A percentile compares a stretch with the other conserved stretches of the same genome.
phyloP scores from a whole-genome alignment of 1,140 invertebrate species.

The Zeugodacus cucurbitae region DNA sequence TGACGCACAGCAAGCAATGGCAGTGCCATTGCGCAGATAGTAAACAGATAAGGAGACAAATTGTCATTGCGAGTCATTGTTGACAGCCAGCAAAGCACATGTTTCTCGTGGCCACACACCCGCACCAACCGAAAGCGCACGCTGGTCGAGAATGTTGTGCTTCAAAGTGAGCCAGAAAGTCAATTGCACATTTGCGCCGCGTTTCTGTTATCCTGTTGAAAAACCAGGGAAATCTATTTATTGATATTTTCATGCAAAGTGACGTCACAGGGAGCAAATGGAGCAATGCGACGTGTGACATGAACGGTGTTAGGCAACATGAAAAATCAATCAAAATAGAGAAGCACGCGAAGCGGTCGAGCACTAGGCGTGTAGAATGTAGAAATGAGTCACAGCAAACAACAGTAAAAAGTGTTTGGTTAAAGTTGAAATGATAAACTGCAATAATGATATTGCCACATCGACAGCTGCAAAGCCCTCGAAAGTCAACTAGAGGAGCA shows the following conservation, averaged over 20 bases:
- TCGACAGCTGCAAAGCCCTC: neutral
- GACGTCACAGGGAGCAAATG: slow-evolving; percentile 14
- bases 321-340: slow-evolving; percentile 13
- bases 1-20: neutral
- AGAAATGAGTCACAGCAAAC: neutral
- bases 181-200: neutral
- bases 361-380: neutral
- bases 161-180: neutral
- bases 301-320: too few relatives aligned
- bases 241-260: slow-evolving; percentile 59
- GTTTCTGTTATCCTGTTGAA: slow-evolving; percentile 64
- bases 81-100: neutral
- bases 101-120: neutral
- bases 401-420: too few relatives aligned
- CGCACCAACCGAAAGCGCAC: neutral
- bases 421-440: neutral
- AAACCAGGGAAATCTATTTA: slow-evolving; percentile 66
- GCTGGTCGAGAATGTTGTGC: neutral
- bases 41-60: neutral
- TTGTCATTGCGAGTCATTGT: neutral
- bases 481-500: slow-evolving; percentile 29
- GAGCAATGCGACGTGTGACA: neutral
- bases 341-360: neutral
- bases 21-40: neutral
- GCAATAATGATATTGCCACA: neutral